These are phyloP conservation scores for Castor canadensis DNA, from an alignment of 2,113 vertebrate species.

Conservation along the genomic window DNA sequence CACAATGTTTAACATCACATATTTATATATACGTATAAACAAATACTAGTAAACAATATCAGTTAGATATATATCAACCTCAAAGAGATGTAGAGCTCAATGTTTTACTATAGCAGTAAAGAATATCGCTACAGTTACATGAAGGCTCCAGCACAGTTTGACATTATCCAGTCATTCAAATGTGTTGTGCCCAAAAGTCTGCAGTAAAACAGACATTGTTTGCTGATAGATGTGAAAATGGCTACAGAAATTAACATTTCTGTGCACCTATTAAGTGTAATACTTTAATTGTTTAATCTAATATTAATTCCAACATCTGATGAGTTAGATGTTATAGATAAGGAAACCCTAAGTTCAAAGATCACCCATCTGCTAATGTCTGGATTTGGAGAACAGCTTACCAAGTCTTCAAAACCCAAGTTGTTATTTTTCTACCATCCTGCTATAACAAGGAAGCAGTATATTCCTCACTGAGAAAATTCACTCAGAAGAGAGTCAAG, in stretches of 20 bases:
- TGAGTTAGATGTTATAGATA: neutral
- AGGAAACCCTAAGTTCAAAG: neutral
- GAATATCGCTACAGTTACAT: neutral
- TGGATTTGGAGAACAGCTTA: neutral
- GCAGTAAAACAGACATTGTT: neutral
- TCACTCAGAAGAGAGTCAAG: neutral
- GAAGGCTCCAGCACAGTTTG: neutral
- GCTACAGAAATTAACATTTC: neutral
- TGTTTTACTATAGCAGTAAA: neutral
- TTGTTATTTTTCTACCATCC: neutral
- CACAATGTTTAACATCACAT: constrained; percentile 7
- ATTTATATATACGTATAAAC: constrained; percentile 9
- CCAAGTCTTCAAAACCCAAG: neutral
- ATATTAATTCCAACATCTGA: neutral
- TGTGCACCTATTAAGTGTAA: neutral
- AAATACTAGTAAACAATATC: neutral
- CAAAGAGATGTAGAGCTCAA: neutral
- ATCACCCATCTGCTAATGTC: neutral
- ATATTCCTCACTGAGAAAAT: neutral
- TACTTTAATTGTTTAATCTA: neutral
- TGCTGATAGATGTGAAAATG: neutral
- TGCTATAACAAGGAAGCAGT: neutral
- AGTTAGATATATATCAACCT: neutral
- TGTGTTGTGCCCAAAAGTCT: neutral
- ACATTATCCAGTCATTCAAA: neutral